Base-by-base conservation (phyloP, 2,113 vertebrate species). In the Sphaerodactylus townsendi region DNA sequence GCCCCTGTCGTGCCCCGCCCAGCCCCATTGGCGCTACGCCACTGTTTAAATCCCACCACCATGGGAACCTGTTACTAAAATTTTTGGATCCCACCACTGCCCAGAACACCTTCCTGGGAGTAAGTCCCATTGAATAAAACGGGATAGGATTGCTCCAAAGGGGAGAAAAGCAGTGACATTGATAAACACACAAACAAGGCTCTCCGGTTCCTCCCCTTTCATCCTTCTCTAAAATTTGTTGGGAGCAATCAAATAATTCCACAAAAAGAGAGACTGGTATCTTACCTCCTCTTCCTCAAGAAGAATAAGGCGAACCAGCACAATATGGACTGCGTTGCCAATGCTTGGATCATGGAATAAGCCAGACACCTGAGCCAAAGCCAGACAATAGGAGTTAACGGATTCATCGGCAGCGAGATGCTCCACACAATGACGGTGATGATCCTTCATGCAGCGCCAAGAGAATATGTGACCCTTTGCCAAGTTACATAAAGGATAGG, bases 331-430 rank as follows among this genome's bases (percentile, higher is more conserved):
- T 44, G 98, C 98, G 44, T 99, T 99, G 68, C 99, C 99, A 81
- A 99, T 98, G 90, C 98, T 99, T 62, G 98, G 98, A 84, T 99
- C 98, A 0, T 98, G 98, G 92, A 99, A 99, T 86, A 99, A 90
- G 39, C 98, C 98, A 1, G 98, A 95, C 89, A 99, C 99, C 99
- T 99, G 92, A 72, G 28, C 64, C 82, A 93, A 77, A 90, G 72
- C 48, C 86, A 94, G 76, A 68, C 92, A 86, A 79, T 30, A 89
- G 21, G 59, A 92, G 92, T 87, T 74, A 88, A 77, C 85, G 76
- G 88, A 90, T 6, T 81, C 48, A 48, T 73, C 33, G 66, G 81
- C 0, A 85, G 53, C 39, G 14, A 5, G 33, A 68, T 50, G 59
- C 69, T 50, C n/a, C 64, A 33, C 21, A 46, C 77, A 48, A 59